Percentiles rank a stretch among this genome's conserved stretches.
These are phyloP conservation scores for Endotricha flammealis DNA, from an alignment of 2,888 invertebrate genomes.

Conservation along the genomic window DNA sequence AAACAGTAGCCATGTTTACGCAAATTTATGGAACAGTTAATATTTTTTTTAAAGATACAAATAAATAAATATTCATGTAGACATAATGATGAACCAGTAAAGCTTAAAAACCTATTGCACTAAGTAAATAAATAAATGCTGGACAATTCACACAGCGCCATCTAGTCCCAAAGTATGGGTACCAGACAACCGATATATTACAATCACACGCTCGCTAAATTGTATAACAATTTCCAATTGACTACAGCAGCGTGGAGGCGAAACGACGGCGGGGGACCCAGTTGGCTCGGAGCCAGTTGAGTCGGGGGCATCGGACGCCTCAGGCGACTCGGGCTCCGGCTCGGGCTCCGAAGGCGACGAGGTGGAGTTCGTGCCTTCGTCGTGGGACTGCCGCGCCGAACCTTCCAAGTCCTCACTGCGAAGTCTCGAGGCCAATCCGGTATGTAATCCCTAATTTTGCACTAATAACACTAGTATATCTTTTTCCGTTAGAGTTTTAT, in stretches of 20 bases:
- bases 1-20: no score
- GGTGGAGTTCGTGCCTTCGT: constrained; percentile 87
- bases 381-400: constrained; percentile 87
- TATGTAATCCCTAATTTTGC: constrained; percentile 21
- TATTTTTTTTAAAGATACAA: no score
- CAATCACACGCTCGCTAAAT: constrained; percentile 7
- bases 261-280: constrained; percentile 18
- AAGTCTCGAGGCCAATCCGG: constrained; percentile 50
- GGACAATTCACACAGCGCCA: no score
- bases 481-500: no score
- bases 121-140: no score
- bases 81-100: no score
- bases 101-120: no score
- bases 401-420: constrained; percentile 85
- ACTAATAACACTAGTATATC: no score
- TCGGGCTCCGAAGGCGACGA: constrained; percentile 80
- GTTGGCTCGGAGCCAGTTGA: constrained; percentile 17
- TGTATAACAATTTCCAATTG: no score
- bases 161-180: no score
- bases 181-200: neutral
- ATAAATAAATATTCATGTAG: no score
- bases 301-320: constrained; percentile 31
- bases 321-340: constrained; percentile 41
- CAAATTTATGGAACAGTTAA: no score
- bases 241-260: constrained; percentile 42